A percentile compares a stretch with the other conserved stretches of the same genome.
Conservation (phyloP, 2,113 vertebrate genomes). For the Cyrtonyx montezumae region DNA sequence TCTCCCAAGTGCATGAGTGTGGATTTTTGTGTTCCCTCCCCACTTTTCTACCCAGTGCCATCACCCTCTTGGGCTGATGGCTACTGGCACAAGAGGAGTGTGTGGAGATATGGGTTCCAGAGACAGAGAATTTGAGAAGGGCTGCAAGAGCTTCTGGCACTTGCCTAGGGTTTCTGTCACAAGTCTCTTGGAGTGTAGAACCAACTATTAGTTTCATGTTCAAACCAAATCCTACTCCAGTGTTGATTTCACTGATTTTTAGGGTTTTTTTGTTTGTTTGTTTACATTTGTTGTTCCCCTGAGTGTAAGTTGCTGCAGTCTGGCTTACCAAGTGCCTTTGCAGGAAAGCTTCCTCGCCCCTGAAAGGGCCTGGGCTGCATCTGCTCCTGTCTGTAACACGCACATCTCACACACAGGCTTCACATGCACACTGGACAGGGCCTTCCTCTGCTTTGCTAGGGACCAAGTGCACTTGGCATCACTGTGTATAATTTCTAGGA, state of each 20-base stretch:
- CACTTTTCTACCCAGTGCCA: neutral
- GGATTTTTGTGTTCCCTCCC: conserved; percentile 63
- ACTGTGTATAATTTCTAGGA: neutral
- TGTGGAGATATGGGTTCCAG: neutral
- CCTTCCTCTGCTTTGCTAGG: neutral
- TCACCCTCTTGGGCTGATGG: conserved; percentile 34
- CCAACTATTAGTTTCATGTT: neutral
- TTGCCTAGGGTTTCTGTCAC: neutral
- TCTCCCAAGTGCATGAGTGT: conserved; percentile 74
- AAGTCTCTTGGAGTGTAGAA: neutral
- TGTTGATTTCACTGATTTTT: neutral
- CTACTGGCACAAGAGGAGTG: neutral
- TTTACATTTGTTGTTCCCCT: too few species aligned
- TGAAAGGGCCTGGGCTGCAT: neutral
- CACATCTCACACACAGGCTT: neutral
- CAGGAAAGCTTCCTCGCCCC: neutral
- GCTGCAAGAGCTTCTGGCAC: neutral
- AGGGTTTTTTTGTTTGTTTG: neutral
- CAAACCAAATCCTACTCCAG: neutral
- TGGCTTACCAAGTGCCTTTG: neutral
- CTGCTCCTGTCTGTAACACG: neutral
- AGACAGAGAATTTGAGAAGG: neutral
- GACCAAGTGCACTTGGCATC: neutral
- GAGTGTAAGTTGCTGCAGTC: neutral
- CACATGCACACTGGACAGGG: fast-evolving